Evolutionary conservation across 2,888 invertebrate genomes (phyloP).

Genomic region (Lasioglossum leucozonium): DNA sequence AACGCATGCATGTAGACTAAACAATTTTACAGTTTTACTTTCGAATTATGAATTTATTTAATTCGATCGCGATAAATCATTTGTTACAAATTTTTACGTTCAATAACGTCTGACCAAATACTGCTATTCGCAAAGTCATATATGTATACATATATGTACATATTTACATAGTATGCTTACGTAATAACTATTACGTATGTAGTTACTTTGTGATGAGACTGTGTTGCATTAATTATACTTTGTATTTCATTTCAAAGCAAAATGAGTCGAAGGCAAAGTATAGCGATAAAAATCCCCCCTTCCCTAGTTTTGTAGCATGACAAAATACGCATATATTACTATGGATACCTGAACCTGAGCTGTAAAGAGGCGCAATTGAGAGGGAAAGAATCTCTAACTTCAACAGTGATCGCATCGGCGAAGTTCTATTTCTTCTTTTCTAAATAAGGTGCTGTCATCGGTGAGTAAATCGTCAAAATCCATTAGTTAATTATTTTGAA

Average conservation of each 20-base stretch:
- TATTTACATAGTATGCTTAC: too few species aligned
- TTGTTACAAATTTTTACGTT: not conserved
- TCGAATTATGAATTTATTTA: not conserved
- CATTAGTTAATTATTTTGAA: not conserved
- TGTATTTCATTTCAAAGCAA: not conserved
- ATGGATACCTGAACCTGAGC: not conserved
- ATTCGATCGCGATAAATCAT: not conserved
- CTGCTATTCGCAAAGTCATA: not conserved
- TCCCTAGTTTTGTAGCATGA: not conserved
- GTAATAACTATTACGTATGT: too few species aligned
- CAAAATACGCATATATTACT: not conserved
- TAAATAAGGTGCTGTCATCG: conserved; percentile 13
- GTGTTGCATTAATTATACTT: not conserved
- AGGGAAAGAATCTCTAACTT: not conserved
- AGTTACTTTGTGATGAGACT: too few species aligned
- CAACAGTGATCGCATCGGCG: not conserved
- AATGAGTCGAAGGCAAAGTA: not conserved
- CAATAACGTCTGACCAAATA: not conserved
- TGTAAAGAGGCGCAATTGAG: conserved; percentile 13
- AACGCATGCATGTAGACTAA: not conserved
- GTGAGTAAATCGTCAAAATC: not conserved
- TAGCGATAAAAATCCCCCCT: not conserved
- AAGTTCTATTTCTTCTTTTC: not conserved
- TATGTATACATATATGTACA: not conserved
- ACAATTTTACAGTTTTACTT: not conserved